Conservation (phyloP, 2,113 vertebrate species). For the Rhinolophus sinicus region DNA sequence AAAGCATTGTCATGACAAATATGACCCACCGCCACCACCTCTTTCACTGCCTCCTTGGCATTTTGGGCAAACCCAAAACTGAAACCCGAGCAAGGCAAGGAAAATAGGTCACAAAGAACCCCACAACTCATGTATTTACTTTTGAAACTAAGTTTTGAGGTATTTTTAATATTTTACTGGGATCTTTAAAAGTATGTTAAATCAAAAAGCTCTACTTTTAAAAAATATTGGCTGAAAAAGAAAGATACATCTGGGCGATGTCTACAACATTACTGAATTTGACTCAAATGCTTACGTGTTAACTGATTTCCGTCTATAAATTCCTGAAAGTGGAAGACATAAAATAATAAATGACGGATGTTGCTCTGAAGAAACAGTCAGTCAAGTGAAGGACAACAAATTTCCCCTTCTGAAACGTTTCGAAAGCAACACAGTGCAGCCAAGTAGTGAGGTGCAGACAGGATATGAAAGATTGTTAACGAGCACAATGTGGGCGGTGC, state of each 20-base stretch:
- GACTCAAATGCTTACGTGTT: background rate
- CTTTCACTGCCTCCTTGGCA: too few species aligned
- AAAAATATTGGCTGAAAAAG: background rate
- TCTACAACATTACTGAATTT: background rate
- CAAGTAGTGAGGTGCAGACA: background rate
- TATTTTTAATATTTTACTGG: background rate
- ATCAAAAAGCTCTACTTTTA: background rate
- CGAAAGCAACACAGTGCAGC: background rate
- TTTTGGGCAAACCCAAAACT: too few species aligned
- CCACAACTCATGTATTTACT: background rate
- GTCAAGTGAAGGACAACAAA: background rate
- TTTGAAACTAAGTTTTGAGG: background rate
- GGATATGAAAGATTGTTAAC: background rate
- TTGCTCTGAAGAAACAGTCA: background rate
- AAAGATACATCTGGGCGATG: background rate
- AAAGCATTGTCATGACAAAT: too few species aligned
- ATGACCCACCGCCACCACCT: too few species aligned
- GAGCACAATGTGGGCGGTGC: background rate
- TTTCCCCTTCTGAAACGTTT: background rate
- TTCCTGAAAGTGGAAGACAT: background rate
- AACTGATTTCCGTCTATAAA: background rate
- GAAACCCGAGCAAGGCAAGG: too few species aligned
- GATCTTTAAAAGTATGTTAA: background rate
- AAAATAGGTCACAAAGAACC: too few species aligned
- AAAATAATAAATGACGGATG: background rate